A percentile compares a stretch with the other conserved stretches of the same genome.
phyloP scores from a whole-genome alignment of 2,888 invertebrate genomes.

The Sacculina carcini region DNA sequence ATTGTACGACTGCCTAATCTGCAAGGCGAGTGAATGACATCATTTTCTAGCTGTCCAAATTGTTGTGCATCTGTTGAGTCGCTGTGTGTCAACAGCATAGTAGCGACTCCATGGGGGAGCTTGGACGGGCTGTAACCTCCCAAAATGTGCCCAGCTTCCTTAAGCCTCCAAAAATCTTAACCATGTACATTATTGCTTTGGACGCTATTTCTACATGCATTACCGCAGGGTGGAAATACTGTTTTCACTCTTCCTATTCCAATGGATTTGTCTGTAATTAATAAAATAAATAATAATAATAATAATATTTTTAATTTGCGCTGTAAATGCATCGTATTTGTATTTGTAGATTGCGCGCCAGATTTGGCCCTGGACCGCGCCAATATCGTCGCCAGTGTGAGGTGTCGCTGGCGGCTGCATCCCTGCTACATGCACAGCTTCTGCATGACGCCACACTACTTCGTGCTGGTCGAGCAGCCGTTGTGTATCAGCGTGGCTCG shows the following conservation, averaged over 20 bases:
- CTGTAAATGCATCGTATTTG: too few relatives aligned
- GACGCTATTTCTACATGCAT: too few relatives aligned
- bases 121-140: too few relatives aligned
- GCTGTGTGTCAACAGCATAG: neutral
- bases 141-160: too few relatives aligned
- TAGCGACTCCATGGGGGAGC: neutral
- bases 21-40: neutral
- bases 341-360: too few relatives aligned
- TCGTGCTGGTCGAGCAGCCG: constrained; percentile 69
- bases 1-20: too few relatives aligned
- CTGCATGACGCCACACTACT: constrained; percentile 55
- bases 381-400: constrained; percentile 37
- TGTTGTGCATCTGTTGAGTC: neutral
- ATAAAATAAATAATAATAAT: too few relatives aligned
- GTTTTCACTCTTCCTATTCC: too few relatives aligned
- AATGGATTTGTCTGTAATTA: neutral
- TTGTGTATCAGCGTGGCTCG: constrained; percentile 38
- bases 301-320: too few relatives aligned
- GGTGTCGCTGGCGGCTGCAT: constrained; percentile 48
- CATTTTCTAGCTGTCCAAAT: neutral
- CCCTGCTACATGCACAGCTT: constrained; percentile 84
- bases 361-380: constrained; percentile 24
- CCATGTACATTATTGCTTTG: too few relatives aligned
- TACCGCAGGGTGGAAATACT: too few relatives aligned
- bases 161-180: too few relatives aligned